These are phyloP conservation scores for Centropus bengalensis DNA, from an alignment of 2,113 vertebrate species.

Conservation along the genomic window DNA sequence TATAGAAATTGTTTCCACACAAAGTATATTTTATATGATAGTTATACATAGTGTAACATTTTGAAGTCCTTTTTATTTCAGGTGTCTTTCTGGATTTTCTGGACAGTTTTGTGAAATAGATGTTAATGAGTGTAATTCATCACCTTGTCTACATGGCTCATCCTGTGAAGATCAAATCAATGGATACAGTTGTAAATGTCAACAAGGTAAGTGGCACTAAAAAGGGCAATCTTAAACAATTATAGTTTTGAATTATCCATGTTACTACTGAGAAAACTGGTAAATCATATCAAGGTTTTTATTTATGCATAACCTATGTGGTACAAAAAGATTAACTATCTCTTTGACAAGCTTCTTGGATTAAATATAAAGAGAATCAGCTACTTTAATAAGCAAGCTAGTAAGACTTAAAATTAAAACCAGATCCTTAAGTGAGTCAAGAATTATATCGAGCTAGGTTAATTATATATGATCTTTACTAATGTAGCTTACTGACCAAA, in stretches of 20 bases:
- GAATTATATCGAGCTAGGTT: not conserved
- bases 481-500: not conserved
- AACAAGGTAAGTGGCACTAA: conserved; percentile 64
- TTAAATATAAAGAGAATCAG: not conserved
- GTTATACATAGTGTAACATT: not conserved
- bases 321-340: not conserved
- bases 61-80: conserved; percentile 45
- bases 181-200: conserved; percentile 86
- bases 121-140: conserved; percentile 85
- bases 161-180: conserved; percentile 85
- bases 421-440: not conserved
- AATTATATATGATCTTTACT: not conserved
- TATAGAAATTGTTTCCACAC: not conserved
- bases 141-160: conserved; percentile 80
- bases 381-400: not conserved
- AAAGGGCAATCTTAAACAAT: not conserved
- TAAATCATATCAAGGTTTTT: not conserved
- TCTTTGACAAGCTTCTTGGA: not conserved
- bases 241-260: not conserved
- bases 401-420: not conserved
- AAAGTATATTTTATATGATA: not conserved
- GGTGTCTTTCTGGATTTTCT: conserved; percentile 72
- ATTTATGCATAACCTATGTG: not conserved
- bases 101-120: conserved; percentile 70
- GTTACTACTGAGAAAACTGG: not conserved